Conservation (phyloP, 2,113 vertebrate species). For the Eira barbara region DNA sequence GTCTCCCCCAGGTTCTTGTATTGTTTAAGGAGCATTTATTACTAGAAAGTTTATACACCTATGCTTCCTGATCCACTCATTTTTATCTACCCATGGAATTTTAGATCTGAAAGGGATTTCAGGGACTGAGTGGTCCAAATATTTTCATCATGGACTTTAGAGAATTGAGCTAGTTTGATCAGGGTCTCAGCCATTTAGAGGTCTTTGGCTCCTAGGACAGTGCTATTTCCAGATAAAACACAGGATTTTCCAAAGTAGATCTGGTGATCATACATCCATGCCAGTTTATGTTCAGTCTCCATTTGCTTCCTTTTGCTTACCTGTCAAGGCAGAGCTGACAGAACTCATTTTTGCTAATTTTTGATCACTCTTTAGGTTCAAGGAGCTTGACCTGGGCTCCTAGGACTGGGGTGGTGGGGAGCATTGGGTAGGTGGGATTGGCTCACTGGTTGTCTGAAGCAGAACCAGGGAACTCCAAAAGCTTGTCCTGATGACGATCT, state of each 20-base stretch:
- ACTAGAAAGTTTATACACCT: neutral
- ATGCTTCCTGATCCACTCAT: neutral
- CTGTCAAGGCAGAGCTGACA: neutral
- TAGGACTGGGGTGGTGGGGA: neutral
- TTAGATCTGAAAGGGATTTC: conserved; percentile 6
- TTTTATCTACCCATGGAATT: neutral
- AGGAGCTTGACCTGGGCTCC: neutral
- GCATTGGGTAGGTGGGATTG: neutral
- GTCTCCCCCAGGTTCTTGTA: neutral
- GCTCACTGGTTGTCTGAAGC: neutral
- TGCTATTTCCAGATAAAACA: neutral
- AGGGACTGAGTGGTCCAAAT: neutral
- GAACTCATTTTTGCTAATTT: conserved; percentile 2
- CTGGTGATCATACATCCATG: neutral
- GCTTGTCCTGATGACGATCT: neutral
- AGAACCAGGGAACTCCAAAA: neutral
- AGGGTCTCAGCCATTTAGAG: neutral
- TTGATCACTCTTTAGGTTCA: neutral
- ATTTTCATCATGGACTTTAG: neutral
- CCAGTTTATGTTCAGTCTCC: neutral
- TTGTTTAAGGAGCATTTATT: neutral
- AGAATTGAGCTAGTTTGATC: neutral
- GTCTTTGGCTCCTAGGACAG: neutral
- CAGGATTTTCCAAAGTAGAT: neutral
- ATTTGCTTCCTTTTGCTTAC: neutral